phyloP scores from a whole-genome alignment of 37 sponge, comb jelly and placozoan genomes.

The Chondrosia reniformis region DNA sequence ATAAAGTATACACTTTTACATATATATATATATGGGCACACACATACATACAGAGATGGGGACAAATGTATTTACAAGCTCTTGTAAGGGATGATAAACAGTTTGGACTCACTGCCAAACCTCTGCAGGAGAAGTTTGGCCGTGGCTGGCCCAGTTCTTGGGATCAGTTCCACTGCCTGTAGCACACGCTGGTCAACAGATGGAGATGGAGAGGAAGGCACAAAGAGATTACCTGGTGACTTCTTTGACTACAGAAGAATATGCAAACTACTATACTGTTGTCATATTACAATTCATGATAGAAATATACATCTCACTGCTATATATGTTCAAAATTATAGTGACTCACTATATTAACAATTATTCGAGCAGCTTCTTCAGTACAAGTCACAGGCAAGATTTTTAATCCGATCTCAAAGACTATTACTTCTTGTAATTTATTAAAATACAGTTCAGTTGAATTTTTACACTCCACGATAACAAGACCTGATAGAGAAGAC shows the following conservation, averaged over 20 bases:
- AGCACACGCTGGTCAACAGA: conserved; percentile 1
- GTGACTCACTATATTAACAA: background rate
- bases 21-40: no score
- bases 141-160: conserved; percentile 5
- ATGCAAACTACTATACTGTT: background rate
- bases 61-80: background rate
- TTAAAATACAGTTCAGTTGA: background rate
- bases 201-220: background rate
- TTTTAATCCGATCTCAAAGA: background rate
- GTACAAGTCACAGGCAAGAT: background rate
- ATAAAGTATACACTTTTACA: no score
- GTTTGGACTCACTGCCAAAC: background rate
- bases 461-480: conserved; percentile 10
- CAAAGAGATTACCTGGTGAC: background rate
- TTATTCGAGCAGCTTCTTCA: conserved; percentile 6
- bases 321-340: no score
- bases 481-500: conserved; percentile 1
- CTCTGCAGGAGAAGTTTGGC: conserved; percentile 5
- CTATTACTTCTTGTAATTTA: background rate
- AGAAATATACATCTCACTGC: no score
- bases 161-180: conserved; percentile 4
- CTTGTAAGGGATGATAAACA: no score
- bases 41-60: background rate
- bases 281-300: no score
- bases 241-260: conserved; percentile 9